These are phyloP conservation scores for Ctenicera cuprea DNA, from an alignment of 2,888 invertebrate species.

Conservation along the genomic window DNA sequence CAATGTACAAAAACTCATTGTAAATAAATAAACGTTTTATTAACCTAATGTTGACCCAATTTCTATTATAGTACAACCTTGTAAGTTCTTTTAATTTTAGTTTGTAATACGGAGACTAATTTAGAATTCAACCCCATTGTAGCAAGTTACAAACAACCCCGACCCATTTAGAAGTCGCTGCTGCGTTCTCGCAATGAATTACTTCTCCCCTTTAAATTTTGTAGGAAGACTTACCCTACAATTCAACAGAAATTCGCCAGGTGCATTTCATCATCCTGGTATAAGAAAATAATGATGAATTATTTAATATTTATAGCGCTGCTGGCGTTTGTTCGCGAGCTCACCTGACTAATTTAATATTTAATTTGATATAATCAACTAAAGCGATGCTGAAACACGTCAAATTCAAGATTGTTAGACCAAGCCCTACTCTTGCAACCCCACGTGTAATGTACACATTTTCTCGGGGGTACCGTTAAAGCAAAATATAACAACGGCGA, in stretches of 20 bases:
- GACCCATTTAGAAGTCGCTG: constrained; percentile 12
- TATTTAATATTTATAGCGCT: too few species aligned
- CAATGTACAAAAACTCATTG: too few species aligned
- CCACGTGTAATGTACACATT: not conserved
- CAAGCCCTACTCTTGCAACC: not conserved
- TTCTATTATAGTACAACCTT: not conserved
- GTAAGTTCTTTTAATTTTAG: constrained; percentile 9
- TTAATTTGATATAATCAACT: not conserved
- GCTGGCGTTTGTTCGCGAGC: too few species aligned
- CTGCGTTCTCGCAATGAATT: constrained; percentile 4
- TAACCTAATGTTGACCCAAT: too few species aligned
- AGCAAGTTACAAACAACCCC: constrained; percentile 14
- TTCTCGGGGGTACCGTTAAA: constrained; percentile 1
- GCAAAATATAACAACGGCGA: not conserved
- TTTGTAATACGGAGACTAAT: not conserved
- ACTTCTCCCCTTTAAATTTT: constrained; percentile 1
- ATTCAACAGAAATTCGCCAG: too few species aligned
- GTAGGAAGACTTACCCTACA: not conserved
- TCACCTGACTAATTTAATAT: not conserved
- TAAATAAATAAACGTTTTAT: too few species aligned
- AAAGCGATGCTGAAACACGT: not conserved
- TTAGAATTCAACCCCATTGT: constrained; percentile 13
- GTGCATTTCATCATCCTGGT: too few species aligned
- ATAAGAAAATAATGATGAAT: too few species aligned
- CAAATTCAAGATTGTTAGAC: not conserved